Evolutionary conservation across 2,113 vertebrate genomes (phyloP).

Genomic region (human (Homo sapiens)): DNA sequence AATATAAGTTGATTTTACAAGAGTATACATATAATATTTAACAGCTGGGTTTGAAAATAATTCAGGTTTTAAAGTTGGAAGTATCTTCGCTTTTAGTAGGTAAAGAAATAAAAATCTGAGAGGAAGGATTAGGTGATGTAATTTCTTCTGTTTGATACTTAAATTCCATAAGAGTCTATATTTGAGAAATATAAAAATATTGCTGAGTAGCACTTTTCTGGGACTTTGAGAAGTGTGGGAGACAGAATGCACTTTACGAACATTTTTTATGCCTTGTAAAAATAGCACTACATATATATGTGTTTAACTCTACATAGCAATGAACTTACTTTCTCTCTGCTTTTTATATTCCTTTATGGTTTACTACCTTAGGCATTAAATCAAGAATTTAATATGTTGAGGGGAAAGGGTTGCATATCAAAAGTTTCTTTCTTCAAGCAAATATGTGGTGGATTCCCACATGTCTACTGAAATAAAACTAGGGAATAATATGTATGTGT

Average conservation of each 20-base stretch:
- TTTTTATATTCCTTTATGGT: conserved; percentile 64
- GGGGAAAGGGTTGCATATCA: conserved; percentile 50
- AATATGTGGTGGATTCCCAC: conserved; percentile 73
- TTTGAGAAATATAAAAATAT: conserved; percentile 48
- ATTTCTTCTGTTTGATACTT: conserved; percentile 73
- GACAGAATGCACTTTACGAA: conserved; percentile 65
- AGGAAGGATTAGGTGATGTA: conserved; percentile 72
- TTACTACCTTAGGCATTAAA: conserved; percentile 70
- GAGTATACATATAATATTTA: conserved; percentile 67
- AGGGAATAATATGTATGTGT: neutral
- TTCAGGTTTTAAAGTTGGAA: conserved; percentile 65
- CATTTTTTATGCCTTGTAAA: conserved; percentile 67
- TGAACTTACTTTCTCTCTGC: conserved; percentile 66
- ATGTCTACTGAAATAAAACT: conserved; percentile 70
- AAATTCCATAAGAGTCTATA: conserved; percentile 58
- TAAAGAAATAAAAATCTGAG: conserved; percentile 68
- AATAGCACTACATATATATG: conserved; percentile 43
- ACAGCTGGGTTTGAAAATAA: conserved; percentile 69
- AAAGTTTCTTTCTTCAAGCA: conserved; percentile 73
- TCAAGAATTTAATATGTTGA: conserved; percentile 70
- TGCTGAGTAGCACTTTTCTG: conserved; percentile 46
- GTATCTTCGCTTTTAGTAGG: conserved; percentile 57
- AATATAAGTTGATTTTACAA: conserved; percentile 65
- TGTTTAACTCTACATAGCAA: conserved; percentile 62
- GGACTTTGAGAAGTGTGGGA: conserved; percentile 40